Percentiles rank a stretch among this genome's conserved stretches.
Conservation (phyloP, 2,888 invertebrate genomes). For the Tuta absoluta region DNA sequence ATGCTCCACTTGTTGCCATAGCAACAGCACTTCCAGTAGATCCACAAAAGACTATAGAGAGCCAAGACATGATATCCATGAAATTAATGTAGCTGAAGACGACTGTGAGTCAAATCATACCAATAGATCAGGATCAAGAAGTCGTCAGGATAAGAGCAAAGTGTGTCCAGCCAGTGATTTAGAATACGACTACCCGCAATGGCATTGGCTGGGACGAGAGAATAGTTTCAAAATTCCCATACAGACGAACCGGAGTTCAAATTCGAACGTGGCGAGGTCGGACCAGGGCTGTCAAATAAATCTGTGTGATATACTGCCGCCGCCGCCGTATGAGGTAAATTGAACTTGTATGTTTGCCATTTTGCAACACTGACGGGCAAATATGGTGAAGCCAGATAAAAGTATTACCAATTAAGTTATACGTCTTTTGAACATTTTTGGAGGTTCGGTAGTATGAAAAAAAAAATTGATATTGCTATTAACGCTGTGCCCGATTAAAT, state of each 20-base stretch:
- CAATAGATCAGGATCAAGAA: constrained; percentile 73
- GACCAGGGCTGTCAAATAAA: constrained; percentile 81
- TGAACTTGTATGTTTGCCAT: constrained; percentile 59
- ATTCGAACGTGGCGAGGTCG: constrained; percentile 74
- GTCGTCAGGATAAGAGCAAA: constrained; percentile 78
- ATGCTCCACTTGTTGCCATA: constrained; percentile 77
- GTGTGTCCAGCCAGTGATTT: constrained; percentile 75
- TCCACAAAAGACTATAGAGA: constrained; percentile 77
- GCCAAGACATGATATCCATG: constrained; percentile 67
- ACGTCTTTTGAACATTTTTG: too few species aligned
- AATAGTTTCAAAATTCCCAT: constrained; percentile 80
- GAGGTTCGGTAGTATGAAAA: too few species aligned
- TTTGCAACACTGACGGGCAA: constrained; percentile 37
- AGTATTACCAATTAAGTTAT: too few species aligned
- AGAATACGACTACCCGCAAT: constrained; percentile 78
- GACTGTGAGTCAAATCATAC: constrained; percentile 75
- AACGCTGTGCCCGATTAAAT: too few species aligned
- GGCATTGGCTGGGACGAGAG: constrained; percentile 77
- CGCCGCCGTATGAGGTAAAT: constrained; percentile 83
- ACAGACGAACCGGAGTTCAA: constrained; percentile 73
- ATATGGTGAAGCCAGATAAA: too few species aligned
- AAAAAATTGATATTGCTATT: too few species aligned
- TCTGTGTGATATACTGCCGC: constrained; percentile 85
- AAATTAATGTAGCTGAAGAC: constrained; percentile 70
- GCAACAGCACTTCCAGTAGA: constrained; percentile 74